Conservation (phyloP, 2,888 invertebrate genomes). For the Sympetrum striolatum region DNA sequence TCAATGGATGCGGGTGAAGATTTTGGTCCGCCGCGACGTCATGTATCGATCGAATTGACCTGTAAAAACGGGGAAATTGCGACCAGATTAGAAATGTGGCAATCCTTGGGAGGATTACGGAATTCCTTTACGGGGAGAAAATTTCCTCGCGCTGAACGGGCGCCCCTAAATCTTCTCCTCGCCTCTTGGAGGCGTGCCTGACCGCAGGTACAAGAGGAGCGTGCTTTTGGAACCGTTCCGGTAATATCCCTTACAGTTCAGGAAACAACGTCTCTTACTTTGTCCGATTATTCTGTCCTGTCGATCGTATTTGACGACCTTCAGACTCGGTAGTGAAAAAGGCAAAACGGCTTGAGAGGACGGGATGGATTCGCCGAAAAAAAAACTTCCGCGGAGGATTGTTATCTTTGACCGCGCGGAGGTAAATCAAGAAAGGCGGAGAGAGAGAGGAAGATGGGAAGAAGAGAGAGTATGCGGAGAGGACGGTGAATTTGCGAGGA, state of each 20-base stretch:
- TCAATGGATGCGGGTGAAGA: conserved; percentile 9
- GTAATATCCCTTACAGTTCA: too few relatives aligned
- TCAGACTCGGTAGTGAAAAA: too few relatives aligned
- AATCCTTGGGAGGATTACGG: neutral
- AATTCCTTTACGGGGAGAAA: neutral
- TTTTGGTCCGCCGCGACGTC: conserved; percentile 24
- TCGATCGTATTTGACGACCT: too few relatives aligned
- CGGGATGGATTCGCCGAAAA: too few relatives aligned
- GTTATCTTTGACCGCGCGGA: too few relatives aligned
- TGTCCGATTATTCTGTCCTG: too few relatives aligned
- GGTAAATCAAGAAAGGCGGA: neutral
- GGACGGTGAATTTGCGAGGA: neutral
- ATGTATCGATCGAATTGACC: conserved; percentile 28
- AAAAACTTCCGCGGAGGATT: too few relatives aligned
- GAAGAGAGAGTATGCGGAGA: neutral
- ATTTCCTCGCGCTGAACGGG: neutral
- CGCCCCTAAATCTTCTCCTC: neutral
- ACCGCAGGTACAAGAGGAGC: too few relatives aligned
- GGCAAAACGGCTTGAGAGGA: too few relatives aligned
- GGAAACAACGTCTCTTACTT: too few relatives aligned
- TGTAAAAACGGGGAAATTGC: neutral
- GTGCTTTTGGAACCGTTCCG: too few relatives aligned
- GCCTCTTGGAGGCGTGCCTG: too few relatives aligned
- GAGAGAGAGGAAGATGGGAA: neutral
- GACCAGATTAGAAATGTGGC: neutral